Conservation (phyloP, 2,113 vertebrate species). For the Limnothrissa miodon region DNA sequence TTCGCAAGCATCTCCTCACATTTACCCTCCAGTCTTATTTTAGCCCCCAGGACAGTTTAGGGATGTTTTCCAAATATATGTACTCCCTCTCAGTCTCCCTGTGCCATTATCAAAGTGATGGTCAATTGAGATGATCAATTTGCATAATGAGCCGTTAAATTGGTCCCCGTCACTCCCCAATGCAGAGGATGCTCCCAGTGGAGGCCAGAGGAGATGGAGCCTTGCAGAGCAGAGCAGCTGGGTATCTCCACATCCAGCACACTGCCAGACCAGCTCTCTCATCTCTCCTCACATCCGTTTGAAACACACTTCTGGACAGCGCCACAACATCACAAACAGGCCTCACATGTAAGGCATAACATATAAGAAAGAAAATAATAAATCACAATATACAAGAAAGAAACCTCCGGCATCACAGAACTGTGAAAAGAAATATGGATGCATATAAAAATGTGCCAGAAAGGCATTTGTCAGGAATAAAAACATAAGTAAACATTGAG, state of each 20-base stretch:
- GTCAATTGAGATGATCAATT: constrained; percentile 82
- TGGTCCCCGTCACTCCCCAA: constrained; percentile 67
- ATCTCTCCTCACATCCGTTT: background rate
- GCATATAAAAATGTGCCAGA: background rate
- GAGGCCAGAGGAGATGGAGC: constrained; percentile 45
- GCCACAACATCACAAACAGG: background rate
- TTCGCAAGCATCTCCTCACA: constrained; percentile 54
- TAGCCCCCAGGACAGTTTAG: constrained; percentile 58
- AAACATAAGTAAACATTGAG: background rate
- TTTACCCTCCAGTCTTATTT: constrained; percentile 63
- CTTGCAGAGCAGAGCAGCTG: background rate
- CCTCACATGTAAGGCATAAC: background rate
- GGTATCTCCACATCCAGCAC: background rate
- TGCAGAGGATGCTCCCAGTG: constrained; percentile 57
- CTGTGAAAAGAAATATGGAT: too few species aligned
- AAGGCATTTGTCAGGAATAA: too few species aligned
- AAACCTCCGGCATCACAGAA: too few species aligned
- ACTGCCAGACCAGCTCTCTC: background rate
- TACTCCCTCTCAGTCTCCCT: constrained; percentile 61
- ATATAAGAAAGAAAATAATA: background rate
- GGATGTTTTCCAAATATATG: constrained; percentile 58
- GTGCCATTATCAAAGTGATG: constrained; percentile 70
- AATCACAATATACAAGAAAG: too few species aligned
- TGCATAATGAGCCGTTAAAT: constrained; percentile 82
- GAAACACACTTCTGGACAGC: background rate